A percentile compares a stretch with the other conserved stretches of the same genome.
Evolutionary conservation across 2,797 vertebrate genomes (phyloP).

Genomic region (Chelon auratus): DNA sequence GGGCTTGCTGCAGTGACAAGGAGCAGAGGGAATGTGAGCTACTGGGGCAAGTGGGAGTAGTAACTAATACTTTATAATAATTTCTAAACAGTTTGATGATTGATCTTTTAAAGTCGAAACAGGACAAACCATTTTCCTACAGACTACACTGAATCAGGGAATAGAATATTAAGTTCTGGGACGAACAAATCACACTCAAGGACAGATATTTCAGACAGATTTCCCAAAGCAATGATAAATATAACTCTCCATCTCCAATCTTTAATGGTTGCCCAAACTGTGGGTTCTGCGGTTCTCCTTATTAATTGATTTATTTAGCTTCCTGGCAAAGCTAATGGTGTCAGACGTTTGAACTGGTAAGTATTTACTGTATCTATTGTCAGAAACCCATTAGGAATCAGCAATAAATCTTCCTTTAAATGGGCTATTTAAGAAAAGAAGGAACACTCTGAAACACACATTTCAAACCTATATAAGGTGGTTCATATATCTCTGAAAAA

Average conservation of each 20-base stretch:
- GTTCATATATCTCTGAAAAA: slow-evolving; percentile 24
- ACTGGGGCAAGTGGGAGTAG: slow-evolving; percentile 14
- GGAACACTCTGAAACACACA: background rate
- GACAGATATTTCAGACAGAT: background rate
- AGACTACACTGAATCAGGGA: background rate
- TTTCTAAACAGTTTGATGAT: background rate
- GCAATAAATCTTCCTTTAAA: slow-evolving; percentile 74
- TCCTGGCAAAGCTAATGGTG: slow-evolving; percentile 71
- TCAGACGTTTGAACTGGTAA: slow-evolving; percentile 78
- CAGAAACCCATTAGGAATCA: slow-evolving; percentile 47
- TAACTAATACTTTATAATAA: background rate
- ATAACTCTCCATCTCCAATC: slow-evolving; percentile 79
- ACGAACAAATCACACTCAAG: background rate
- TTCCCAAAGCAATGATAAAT: slow-evolving; percentile 6
- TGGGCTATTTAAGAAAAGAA: slow-evolving; percentile 66
- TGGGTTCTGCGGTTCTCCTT: slow-evolving; percentile 57
- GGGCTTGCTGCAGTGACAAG: slow-evolving; percentile 34
- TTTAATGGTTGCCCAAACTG: slow-evolving; percentile 81
- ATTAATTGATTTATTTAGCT: slow-evolving; percentile 64
- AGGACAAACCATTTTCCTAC: background rate
- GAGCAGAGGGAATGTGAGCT: slow-evolving; percentile 32
- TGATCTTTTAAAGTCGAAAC: background rate
- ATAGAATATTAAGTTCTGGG: no score
- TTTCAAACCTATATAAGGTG: slow-evolving; percentile 13
- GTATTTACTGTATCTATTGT: slow-evolving; percentile 66